A percentile compares a stretch with the other conserved stretches of the same genome.
Conservation (phyloP, 2,888 invertebrate genomes). For the Megamerina dolium region DNA sequence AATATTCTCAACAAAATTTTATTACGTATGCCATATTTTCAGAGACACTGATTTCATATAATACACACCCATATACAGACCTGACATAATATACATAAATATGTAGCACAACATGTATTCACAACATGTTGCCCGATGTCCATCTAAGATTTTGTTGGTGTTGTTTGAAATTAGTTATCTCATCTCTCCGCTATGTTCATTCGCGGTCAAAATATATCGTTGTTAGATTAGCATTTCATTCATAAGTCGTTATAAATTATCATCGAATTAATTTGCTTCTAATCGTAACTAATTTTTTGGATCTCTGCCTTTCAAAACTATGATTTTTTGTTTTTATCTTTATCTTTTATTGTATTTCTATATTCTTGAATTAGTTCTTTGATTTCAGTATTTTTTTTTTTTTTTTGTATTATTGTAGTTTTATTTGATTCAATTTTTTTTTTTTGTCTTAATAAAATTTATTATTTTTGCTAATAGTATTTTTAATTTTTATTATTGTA, state of each 20-base stretch:
- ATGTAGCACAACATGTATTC: too few species aligned
- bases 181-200: not conserved
- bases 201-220: too few species aligned
- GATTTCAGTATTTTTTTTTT: not conserved
- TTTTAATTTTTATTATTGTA: not conserved
- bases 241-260: constrained; percentile 14
- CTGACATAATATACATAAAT: too few species aligned
- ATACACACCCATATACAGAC: too few species aligned
- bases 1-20: too few species aligned
- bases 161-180: too few species aligned
- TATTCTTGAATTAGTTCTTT: not conserved
- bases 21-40: too few species aligned
- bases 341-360: not conserved
- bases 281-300: constrained; percentile 11
- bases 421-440: not conserved
- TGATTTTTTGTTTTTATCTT: not conserved
- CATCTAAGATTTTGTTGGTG: too few species aligned
- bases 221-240: constrained; percentile 10
- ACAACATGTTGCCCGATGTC: too few species aligned
- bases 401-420: not conserved
- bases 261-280: constrained; percentile 12
- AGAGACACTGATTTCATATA: too few species aligned
- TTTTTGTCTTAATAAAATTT: not conserved
- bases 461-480: not conserved
- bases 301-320: not conserved